phyloP scores from a whole-genome alignment of 2,797 vertebrate species.

The Gymnodraco acuticeps region DNA sequence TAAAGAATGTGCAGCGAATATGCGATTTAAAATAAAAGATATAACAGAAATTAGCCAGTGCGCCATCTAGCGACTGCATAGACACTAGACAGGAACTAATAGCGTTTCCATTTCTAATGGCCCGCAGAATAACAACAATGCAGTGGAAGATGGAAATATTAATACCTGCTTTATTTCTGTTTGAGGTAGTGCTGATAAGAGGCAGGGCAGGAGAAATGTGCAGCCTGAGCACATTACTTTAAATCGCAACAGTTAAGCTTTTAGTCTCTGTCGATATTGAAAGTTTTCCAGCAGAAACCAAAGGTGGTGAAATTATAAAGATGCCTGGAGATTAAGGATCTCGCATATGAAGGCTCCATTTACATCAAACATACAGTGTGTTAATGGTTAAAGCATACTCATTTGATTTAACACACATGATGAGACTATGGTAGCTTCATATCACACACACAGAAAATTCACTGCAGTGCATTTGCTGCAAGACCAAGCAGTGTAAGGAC shows the following conservation, averaged over 20 bases:
- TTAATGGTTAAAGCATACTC: not conserved
- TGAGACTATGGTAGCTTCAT: not conserved
- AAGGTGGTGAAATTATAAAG: not conserved
- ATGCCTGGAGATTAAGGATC: constrained; percentile 10
- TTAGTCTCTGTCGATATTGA: not conserved
- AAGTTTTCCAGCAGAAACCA: not conserved
- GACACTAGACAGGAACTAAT: constrained; percentile 25
- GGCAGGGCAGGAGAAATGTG: not conserved
- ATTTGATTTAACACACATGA: not conserved
- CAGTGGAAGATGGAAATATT: constrained; percentile 24
- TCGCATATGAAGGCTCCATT: not conserved
- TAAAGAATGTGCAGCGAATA: constrained; percentile 50
- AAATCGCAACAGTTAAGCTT: not conserved
- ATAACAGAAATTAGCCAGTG: constrained; percentile 32
- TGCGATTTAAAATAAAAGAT: constrained; percentile 23
- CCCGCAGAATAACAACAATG: constrained; percentile 52
- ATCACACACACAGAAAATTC: constrained; percentile 11
- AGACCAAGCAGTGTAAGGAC: not conserved
- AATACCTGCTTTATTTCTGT: constrained; percentile 12
- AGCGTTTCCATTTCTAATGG: constrained; percentile 15
- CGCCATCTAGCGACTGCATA: constrained; percentile 65
- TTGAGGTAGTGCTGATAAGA: not conserved
- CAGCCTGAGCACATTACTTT: not conserved
- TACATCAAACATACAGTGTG: not conserved
- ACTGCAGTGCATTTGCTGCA: constrained; percentile 28